Base-by-base conservation (phyloP, 2,797 vertebrate genomes). In the Enteromius viviparus region DNA sequence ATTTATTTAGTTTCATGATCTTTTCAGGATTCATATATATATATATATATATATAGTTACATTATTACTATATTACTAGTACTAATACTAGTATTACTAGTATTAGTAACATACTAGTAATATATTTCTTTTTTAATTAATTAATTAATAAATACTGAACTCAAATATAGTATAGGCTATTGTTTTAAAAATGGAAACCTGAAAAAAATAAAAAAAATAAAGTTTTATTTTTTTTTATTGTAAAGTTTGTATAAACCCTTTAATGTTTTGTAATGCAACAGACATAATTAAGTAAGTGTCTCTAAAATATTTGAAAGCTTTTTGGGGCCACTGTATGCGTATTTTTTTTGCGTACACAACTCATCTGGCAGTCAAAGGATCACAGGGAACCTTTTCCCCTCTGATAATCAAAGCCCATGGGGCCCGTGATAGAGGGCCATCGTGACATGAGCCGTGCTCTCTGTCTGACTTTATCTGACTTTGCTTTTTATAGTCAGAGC, bases 391-490 rank as follows among this genome's bases (percentile, higher is more conserved):
- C 81, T 89, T 88, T 89, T 89, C 82, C 84, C 87, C 86, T 80
- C 47, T 11, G 23, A 83, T 9, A 84, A 89, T 87, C 89, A 90
- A 91, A 89, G 85, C 81, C 85, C 79, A 81, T 81, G 34, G 69
- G 85, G 81, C 78, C 74, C 32, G 62, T 92, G 91, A 93, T 93
- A 92, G 91, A 92, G 91, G 91, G 91, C 88, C 93, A 93, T 92
- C 90, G 92, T 93, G 93, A 94, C 91, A 92, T 89, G 89, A 89
- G 92, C 87, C 90, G 89, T 89, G 90, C 88, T 86, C 87, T 88
- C 89, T 82, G 86, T 84, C 83, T 87, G 91, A 91, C 91, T 92
- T 94, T 91, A 93, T 93, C 92, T 92, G 90, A 91, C 91, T 92
- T 89, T 76, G 87, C 89, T 93, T 92, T 94, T 94, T 91, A 90